These are phyloP conservation scores for Tonatia bakeri DNA, from an alignment of 2,113 vertebrate genomes.

Conservation along the genomic window DNA sequence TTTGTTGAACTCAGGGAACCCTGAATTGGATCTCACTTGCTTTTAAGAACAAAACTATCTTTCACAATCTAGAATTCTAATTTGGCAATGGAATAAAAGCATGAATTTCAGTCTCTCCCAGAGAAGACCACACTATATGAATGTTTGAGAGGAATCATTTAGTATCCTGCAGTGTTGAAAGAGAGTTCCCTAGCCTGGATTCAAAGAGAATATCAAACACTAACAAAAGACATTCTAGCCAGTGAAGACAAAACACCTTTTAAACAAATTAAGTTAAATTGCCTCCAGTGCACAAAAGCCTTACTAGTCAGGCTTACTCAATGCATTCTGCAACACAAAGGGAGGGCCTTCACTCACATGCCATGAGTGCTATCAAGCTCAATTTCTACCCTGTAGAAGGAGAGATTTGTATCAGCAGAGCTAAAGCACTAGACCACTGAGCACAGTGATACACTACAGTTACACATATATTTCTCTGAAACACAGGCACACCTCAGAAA, in stretches of 20 bases:
- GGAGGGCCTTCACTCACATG: background rate
- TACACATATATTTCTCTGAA: background rate
- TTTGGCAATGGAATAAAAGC: constrained; percentile 53
- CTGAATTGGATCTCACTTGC: constrained; percentile 24
- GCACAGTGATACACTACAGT: background rate
- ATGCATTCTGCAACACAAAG: background rate
- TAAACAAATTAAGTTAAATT: constrained; percentile 72
- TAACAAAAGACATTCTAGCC: constrained; percentile 57
- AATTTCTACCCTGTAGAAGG: background rate
- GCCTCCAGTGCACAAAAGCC: constrained; percentile 44
- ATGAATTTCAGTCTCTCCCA: constrained; percentile 27
- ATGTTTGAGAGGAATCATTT: constrained; percentile 55
- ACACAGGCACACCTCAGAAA: constrained; percentile 35
- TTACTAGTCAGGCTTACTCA: background rate
- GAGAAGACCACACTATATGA: constrained; percentile 29
- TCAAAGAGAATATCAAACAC: constrained; percentile 40
- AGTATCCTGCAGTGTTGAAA: constrained; percentile 56
- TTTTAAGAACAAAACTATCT: constrained; percentile 41
- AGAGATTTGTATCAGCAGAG: constrained; percentile 17
- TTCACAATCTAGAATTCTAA: constrained; percentile 58
- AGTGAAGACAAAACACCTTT: constrained; percentile 68
- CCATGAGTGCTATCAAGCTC: background rate
- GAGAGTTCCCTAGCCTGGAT: constrained; percentile 4
- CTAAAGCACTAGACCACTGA: background rate
- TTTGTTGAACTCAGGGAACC: constrained; percentile 28